These are phyloP conservation scores for Adelosebastes latens DNA, from an alignment of 2,797 vertebrate species.

Conservation along the genomic window DNA sequence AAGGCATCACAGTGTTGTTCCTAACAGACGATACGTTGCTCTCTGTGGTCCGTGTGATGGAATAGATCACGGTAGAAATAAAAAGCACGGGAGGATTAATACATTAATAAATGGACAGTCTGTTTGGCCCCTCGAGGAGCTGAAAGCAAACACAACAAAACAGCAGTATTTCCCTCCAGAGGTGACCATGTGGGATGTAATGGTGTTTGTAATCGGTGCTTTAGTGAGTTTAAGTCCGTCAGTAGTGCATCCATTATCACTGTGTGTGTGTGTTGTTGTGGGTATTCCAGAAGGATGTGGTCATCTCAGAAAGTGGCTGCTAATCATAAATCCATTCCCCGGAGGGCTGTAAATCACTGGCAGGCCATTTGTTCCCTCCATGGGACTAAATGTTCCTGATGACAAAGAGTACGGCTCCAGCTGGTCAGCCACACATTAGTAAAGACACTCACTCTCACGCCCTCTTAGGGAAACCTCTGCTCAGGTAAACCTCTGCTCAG, in stretches of 20 bases:
- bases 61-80: neutral
- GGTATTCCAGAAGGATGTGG: slow-evolving; percentile 28
- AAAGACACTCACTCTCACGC: neutral
- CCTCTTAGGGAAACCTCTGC: neutral
- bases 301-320: slow-evolving; percentile 48
- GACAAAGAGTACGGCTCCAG: neutral
- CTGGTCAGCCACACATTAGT: neutral
- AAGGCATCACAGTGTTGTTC: neutral
- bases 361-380: slow-evolving; percentile 15
- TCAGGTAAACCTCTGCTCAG: too few species aligned
- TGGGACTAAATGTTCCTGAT: slow-evolving; percentile 10
- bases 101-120: neutral
- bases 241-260: slow-evolving; percentile 36
- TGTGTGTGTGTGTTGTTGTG: neutral
- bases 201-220: slow-evolving; percentile 8
- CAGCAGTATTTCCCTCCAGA: neutral
- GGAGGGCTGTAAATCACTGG: slow-evolving; percentile 35
- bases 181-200: slow-evolving; percentile 4
- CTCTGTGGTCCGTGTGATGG: neutral
- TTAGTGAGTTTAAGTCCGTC: slow-evolving; percentile 17
- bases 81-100: neutral
- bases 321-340: slow-evolving; percentile 49
- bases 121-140: neutral
- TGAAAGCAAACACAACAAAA: neutral
- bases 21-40: neutral